Evolutionary conservation across 2,113 vertebrate species (phyloP).

Genomic region (Melanerpes formicivorus): DNA sequence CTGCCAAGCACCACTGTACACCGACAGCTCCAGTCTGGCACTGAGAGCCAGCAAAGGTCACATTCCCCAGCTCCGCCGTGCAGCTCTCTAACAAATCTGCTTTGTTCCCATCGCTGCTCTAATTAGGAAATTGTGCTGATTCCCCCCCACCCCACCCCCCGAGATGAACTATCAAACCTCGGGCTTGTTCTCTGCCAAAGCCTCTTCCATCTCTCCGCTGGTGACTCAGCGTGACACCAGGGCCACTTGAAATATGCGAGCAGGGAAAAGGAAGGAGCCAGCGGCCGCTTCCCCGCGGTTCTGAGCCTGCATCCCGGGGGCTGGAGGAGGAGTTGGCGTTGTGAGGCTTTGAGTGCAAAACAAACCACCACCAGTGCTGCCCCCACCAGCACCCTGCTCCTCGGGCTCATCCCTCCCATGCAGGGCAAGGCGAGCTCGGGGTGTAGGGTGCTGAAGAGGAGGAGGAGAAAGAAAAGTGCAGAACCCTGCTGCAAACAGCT

Average conservation of each 20-base stretch:
- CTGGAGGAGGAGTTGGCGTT: neutral
- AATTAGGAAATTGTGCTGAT: neutral
- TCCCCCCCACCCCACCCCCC: neutral
- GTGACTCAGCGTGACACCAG: slow-evolving; percentile 39
- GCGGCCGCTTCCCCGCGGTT: fast-evolving
- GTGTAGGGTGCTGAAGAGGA: neutral
- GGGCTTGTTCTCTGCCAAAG: slow-evolving; percentile 21
- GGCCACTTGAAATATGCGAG: neutral
- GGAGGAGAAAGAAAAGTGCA: neutral
- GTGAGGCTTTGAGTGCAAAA: neutral
- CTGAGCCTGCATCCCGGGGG: fast-evolving
- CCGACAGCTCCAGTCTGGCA: neutral
- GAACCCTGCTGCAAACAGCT: too few relatives aligned
- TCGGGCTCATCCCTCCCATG: fast-evolving
- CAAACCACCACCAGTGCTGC: neutral
- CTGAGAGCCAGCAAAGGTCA: slow-evolving; percentile 17
- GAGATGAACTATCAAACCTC: neutral
- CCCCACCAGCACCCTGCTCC: neutral
- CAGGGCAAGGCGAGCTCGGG: fast-evolving
- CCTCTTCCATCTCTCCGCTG: neutral
- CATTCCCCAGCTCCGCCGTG: neutral
- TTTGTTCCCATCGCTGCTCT: slow-evolving; percentile 27
- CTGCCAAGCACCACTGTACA: neutral
- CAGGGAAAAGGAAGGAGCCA: neutral
- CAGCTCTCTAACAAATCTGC: neutral